A percentile compares a stretch with the other conserved stretches of the same genome.
These are phyloP conservation scores for Lycopodina hypogea DNA, from an alignment of 37 sponge, comb jelly and placozoan genomes.

Conservation along the genomic window DNA sequence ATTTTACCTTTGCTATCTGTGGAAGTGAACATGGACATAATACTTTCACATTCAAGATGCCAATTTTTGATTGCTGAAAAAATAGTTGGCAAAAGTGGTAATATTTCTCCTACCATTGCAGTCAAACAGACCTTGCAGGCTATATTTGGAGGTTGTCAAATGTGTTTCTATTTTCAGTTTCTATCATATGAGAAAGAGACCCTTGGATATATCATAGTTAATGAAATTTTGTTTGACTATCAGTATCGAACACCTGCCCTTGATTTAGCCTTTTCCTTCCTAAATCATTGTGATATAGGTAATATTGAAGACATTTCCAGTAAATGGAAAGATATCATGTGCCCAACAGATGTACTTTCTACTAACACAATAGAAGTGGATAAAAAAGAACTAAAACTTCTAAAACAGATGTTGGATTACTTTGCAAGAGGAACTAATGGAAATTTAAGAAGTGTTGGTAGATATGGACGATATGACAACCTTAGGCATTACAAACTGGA, in stretches of 20 bases:
- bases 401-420: background rate
- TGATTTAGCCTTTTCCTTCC: background rate
- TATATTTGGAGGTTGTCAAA: background rate
- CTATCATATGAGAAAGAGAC: background rate
- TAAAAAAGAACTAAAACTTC: background rate
- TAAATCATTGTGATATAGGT: background rate
- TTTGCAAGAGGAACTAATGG: background rate
- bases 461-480: background rate
- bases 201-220: background rate
- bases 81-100: background rate
- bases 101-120: background rate
- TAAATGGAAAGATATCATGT: background rate
- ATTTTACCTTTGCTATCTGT: too few species aligned
- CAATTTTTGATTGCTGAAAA: background rate
- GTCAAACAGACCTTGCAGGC: too few species aligned
- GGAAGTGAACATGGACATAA: too few species aligned
- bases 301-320: background rate
- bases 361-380: background rate
- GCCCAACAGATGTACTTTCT: background rate
- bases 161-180: background rate
- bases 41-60: background rate
- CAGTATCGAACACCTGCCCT: background rate
- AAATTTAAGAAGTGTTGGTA: background rate
- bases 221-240: background rate
- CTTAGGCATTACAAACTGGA: background rate